Evolutionary conservation across 2,113 vertebrate species (phyloP), one percentile per base, ranked within the genome.

Genomic region (Salvelinus fontinalis): DNA sequence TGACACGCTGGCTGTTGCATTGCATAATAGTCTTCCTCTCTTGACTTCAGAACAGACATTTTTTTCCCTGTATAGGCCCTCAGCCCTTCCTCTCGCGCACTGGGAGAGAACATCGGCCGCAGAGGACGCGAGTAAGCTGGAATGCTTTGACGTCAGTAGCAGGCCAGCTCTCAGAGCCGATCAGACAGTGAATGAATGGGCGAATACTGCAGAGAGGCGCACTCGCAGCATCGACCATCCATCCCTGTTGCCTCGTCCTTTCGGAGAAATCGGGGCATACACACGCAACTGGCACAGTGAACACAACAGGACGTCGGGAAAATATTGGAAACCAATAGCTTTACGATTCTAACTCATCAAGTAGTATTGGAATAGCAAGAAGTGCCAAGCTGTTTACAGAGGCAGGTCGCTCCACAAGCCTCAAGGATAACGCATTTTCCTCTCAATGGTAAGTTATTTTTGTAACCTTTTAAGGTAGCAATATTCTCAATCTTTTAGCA

Each of bases 91-190:
- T 44, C 39, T 44, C 39, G 39, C 39, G 39, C 39, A 11, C 39
- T 44, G 39, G 39, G 39, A 44, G 39, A 44, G 9, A 44, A 44
- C 39, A 44, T 44, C 39, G 39, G 44, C 73, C 75, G 60, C 73
- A 70, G 49, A 49, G 73, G 79, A 16, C 80, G 85, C 76, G 84
- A 80, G 77, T 83, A 83, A 88, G 87, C 57, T 49, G 89, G 90
- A 90, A 91, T 90, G 91, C 48, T 86, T 77, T 93, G 93, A 94
- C 93, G 93, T 93, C 90, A 94, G 86, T 89, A 82, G 80, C 79
- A 86, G 84, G 79, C 49, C 81, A 57, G 78, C 76, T 66, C 81
- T 79, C 34, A 79, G 82, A 79, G 77, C 49, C 68, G 74, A 51
- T 72, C 70, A 78, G 77, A 76, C 70, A 62, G 73, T 75, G 69